These are phyloP conservation scores for Coccyzus lansbergi DNA, from an alignment of 2,797 vertebrate species.

Conservation along the genomic window DNA sequence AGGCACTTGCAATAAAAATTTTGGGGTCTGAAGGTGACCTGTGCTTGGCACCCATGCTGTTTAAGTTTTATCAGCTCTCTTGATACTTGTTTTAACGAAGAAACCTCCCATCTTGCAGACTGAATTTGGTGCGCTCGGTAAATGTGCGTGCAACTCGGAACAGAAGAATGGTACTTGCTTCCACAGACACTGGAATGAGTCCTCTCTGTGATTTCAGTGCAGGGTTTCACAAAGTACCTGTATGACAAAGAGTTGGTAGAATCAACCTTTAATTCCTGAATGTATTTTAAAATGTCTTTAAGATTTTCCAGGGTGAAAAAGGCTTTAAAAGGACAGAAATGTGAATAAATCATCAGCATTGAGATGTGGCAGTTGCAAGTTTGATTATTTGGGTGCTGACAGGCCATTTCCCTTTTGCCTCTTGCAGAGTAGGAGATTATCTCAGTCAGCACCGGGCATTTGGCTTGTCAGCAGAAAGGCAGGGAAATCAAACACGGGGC, in stretches of 20 bases:
- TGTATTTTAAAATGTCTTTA: background rate
- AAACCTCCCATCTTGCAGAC: background rate
- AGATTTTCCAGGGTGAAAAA: background rate
- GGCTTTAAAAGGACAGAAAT: background rate
- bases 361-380: conserved; percentile 5
- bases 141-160: background rate
- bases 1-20: background rate
- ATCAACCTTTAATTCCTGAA: background rate
- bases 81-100: background rate
- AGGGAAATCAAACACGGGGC: conserved; percentile 53
- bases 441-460: conserved; percentile 51
- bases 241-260: background rate
- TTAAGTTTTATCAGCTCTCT: background rate
- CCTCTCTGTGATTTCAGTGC: background rate
- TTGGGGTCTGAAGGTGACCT: background rate
- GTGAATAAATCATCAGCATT: background rate
- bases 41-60: background rate
- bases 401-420: conserved; percentile 50
- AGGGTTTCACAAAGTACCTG: background rate
- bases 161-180: background rate
- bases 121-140: background rate
- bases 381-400: conserved; percentile 40
- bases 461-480: conserved; percentile 57
- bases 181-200: background rate
- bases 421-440: conserved; percentile 28